These are phyloP conservation scores for Drosophila mulleri DNA, from an alignment of 2,888 invertebrate genomes.

Conservation along the genomic window DNA sequence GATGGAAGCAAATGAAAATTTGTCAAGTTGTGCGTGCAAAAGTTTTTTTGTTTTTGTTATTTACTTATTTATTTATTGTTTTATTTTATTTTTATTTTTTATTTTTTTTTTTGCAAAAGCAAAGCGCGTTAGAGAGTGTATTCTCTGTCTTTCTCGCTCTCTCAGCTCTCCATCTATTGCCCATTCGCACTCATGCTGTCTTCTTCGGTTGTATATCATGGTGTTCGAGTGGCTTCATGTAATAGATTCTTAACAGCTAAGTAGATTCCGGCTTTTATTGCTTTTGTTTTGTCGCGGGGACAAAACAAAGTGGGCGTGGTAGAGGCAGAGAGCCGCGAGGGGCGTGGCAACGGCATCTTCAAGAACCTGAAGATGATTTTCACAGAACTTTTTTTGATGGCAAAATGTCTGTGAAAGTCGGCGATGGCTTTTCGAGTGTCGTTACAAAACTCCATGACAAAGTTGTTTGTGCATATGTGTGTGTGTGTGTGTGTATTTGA, in stretches of 20 bases:
- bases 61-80: neutral
- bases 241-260: conserved; percentile 65
- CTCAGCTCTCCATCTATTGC: neutral
- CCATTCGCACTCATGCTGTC: neutral
- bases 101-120: conserved; percentile 7
- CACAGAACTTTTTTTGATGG: conserved; percentile 46
- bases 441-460: conserved; percentile 54
- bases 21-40: conserved; percentile 20
- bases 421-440: conserved; percentile 47
- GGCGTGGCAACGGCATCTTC: neutral
- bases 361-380: conserved; percentile 34
- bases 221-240: conserved; percentile 50
- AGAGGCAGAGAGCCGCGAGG: conserved; percentile 8
- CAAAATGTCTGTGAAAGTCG: conserved; percentile 41
- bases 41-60: conserved; percentile 14
- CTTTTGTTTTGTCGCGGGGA: conserved; percentile 51
- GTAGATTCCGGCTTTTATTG: conserved; percentile 64
- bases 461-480: conserved; percentile 32
- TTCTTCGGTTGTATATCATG: conserved; percentile 29
- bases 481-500: conserved; percentile 11
- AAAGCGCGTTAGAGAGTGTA: conserved; percentile 1
- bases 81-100: no score
- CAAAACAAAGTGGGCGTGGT: conserved; percentile 47
- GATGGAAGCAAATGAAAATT: conserved; percentile 35
- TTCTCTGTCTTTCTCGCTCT: neutral